These are phyloP conservation scores for Epinotia ramella DNA, from an alignment of 2,888 invertebrate species.

Conservation along the genomic window DNA sequence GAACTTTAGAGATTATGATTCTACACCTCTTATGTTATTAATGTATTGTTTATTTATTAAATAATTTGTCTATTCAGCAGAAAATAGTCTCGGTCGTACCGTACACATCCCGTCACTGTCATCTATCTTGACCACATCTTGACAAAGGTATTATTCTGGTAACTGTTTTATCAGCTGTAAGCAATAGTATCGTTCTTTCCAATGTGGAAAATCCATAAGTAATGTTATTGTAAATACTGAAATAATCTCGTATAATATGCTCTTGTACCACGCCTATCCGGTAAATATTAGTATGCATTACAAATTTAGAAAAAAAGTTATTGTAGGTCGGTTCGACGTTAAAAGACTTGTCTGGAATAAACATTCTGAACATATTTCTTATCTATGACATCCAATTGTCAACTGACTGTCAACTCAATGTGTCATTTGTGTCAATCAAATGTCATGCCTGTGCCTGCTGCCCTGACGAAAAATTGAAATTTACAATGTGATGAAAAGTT, in stretches of 20 bases:
- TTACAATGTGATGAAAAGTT: conserved; percentile 39
- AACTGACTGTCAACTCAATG: neutral
- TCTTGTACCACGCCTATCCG: neutral
- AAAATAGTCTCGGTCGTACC: neutral
- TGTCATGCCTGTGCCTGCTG: conserved; percentile 1
- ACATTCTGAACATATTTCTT: neutral
- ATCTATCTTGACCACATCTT: neutral
- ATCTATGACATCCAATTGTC: conserved; percentile 1
- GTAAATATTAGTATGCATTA: neutral
- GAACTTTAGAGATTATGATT: neutral
- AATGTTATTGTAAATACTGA: neutral
- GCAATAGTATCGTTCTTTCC: neutral
- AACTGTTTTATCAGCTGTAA: neutral
- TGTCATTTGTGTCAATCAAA: conserved; percentile 13
- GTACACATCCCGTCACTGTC: conserved; percentile 13
- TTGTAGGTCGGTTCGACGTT: neutral
- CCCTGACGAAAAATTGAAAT: conserved; percentile 28
- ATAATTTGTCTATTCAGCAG: conserved; percentile 18
- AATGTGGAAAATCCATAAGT: neutral
- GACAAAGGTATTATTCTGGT: conserved; percentile 13
- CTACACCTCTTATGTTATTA: neutral
- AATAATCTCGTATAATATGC: neutral
- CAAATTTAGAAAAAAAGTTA: neutral
- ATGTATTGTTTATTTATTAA: conserved; percentile 36
- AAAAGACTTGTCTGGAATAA: neutral